phyloP scores from a whole-genome alignment of 2,888 invertebrate species.

The Gisinianus flammeolus region DNA sequence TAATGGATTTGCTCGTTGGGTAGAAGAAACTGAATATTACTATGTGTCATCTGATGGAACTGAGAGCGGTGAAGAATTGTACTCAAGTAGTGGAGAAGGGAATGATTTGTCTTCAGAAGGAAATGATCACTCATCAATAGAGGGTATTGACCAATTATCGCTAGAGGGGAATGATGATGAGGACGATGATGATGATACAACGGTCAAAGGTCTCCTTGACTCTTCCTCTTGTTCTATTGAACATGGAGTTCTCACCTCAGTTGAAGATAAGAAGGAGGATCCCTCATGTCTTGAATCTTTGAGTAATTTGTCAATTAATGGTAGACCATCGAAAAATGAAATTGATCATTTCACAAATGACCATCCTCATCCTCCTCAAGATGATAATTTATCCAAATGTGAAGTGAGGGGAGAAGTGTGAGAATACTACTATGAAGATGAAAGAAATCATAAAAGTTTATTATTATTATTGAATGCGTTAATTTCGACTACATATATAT shows the following conservation, averaged over 20 bases:
- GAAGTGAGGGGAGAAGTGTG: neutral
- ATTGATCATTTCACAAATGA: neutral
- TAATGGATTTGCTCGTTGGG: constrained; percentile 80
- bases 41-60: constrained; percentile 38
- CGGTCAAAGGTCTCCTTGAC: neutral
- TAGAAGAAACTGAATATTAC: constrained; percentile 60
- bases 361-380: constrained; percentile 9
- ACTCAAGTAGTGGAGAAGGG: constrained; percentile 9
- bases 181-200: neutral
- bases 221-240: too few relatives aligned
- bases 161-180: constrained; percentile 24
- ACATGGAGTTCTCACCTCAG: neutral
- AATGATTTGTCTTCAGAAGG: constrained; percentile 32
- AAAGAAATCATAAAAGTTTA: constrained; percentile 8
- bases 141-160: constrained; percentile 27
- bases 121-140: constrained; percentile 32
- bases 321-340: constrained; percentile 20
- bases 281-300: constrained; percentile 26
- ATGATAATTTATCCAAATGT: constrained; percentile 30
- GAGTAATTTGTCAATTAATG: constrained; percentile 30
- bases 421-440: too few relatives aligned
- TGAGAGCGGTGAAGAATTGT: constrained; percentile 38
- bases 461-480: constrained; percentile 21
- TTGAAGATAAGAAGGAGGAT: constrained; percentile 31
- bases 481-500: constrained; percentile 20